These are phyloP conservation scores for Andrena haemorrhoa DNA, from an alignment of 2,888 invertebrate species.

Conservation along the genomic window DNA sequence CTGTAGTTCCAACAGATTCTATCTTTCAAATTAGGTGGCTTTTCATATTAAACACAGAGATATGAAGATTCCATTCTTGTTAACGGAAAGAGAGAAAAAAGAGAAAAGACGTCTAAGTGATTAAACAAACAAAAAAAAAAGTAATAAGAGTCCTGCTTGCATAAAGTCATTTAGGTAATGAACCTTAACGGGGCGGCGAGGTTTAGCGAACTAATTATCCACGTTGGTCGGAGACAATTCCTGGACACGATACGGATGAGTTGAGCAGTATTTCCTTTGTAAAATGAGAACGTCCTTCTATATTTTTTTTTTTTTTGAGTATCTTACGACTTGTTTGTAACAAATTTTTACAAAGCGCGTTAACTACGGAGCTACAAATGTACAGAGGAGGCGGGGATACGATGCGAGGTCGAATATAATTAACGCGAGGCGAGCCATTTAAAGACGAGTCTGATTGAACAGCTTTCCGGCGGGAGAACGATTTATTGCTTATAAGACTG, in stretches of 20 bases:
- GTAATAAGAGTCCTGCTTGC: conserved; percentile 43
- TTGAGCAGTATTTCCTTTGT: conserved; percentile 59
- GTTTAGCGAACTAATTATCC: conserved; percentile 53
- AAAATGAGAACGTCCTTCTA: conserved; percentile 32
- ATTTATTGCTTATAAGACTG: conserved; percentile 74
- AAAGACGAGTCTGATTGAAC: conserved; percentile 46
- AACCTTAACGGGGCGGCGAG: conserved; percentile 60
- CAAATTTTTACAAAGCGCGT: conserved; percentile 62
- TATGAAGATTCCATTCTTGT: conserved; percentile 46
- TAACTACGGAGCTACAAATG: conserved; percentile 61
- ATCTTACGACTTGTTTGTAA: conserved; percentile 57
- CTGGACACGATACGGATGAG: conserved; percentile 42
- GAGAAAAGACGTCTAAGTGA: conserved; percentile 22
- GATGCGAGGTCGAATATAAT: conserved; percentile 35
- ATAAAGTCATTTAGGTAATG: conserved; percentile 55
- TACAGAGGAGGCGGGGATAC: conserved; percentile 62
- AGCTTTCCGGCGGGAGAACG: conserved; percentile 62
- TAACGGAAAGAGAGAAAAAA: conserved; percentile 20
- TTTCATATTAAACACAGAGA: conserved; percentile 58
- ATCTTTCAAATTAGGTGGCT: conserved; percentile 63
- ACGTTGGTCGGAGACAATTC: conserved; percentile 48
- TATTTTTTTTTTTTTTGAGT: conserved; percentile 23
- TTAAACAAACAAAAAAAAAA: conserved; percentile 7
- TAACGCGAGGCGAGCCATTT: conserved; percentile 40
- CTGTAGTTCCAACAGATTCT: conserved; percentile 45